Evolutionary conservation across 2,797 vertebrate species (phyloP).

Genomic region (Delichon dasypus): DNA sequence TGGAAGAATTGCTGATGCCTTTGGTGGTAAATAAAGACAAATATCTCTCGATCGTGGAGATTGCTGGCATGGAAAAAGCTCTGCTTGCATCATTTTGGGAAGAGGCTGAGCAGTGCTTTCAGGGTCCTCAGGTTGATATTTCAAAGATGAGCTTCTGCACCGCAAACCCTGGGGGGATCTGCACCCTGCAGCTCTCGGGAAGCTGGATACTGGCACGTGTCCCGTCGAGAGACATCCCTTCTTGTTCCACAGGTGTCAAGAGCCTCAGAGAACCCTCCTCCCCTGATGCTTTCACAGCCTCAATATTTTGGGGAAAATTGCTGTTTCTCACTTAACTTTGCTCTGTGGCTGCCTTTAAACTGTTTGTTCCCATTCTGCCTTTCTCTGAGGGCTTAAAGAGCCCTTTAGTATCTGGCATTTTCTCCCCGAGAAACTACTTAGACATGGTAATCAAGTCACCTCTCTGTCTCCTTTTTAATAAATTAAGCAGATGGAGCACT

Average conservation of each 20-base stretch:
- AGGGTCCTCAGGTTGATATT: neutral
- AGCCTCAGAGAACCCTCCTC: neutral
- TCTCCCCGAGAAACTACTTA: slow-evolving; percentile 50
- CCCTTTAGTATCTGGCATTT: slow-evolving; percentile 40
- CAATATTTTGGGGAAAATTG: neutral
- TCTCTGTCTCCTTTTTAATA: slow-evolving; percentile 56
- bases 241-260: neutral
- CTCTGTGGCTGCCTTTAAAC: neutral
- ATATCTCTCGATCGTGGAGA: neutral
- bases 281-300: neutral
- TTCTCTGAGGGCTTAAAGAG: slow-evolving; percentile 30
- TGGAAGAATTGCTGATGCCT: slow-evolving; percentile 43
- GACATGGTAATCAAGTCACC: slow-evolving; percentile 63
- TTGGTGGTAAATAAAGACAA: slow-evolving; percentile 65
- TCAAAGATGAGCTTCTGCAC: neutral
- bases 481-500: slow-evolving; percentile 51
- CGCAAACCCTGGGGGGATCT: neutral
- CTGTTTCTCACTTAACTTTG: neutral
- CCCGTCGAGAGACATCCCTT: neutral
- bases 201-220: neutral
- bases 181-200: neutral
- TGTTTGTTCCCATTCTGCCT: slow-evolving; percentile 26
- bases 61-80: neutral
- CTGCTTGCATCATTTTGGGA: neutral
- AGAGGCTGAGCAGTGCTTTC: neutral